phyloP scores from a whole-genome alignment of 2,797 vertebrate genomes.

The Sebastes wilsoni region DNA sequence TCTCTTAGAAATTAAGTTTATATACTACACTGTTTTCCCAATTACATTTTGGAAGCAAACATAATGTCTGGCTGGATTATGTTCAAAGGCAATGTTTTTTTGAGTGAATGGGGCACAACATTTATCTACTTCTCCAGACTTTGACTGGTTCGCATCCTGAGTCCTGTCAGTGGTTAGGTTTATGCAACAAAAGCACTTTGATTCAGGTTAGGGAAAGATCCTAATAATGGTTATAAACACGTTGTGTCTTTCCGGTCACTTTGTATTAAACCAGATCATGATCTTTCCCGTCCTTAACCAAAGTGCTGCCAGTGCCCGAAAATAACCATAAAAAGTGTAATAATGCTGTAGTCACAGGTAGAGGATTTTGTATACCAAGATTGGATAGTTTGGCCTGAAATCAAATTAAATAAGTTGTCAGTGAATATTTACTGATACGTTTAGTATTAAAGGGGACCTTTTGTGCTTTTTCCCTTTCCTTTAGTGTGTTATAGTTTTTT shows the following conservation, averaged over 20 bases:
- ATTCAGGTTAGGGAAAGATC: too few relatives aligned
- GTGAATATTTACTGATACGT: background rate
- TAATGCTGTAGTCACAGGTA: background rate
- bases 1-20: background rate
- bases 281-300: too few relatives aligned
- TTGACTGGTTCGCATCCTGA: background rate
- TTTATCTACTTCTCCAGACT: background rate
- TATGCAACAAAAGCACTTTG: background rate
- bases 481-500: too few relatives aligned
- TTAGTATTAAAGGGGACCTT: too few relatives aligned
- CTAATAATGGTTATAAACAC: too few relatives aligned
- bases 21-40: background rate
- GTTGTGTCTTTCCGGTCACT: too few relatives aligned
- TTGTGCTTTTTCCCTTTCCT: too few relatives aligned
- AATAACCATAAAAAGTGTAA: background rate
- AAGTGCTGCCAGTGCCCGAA: too few relatives aligned
- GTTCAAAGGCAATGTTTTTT: background rate
- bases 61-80: background rate
- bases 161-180: background rate
- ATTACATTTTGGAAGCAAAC: background rate
- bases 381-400: background rate
- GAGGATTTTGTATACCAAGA: background rate
- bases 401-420: background rate
- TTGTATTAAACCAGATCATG: too few relatives aligned
- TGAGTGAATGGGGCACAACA: too few relatives aligned